Evolutionary conservation across 2,888 invertebrate species (phyloP).

Genomic region (Macrosiphum euphorbiae): DNA sequence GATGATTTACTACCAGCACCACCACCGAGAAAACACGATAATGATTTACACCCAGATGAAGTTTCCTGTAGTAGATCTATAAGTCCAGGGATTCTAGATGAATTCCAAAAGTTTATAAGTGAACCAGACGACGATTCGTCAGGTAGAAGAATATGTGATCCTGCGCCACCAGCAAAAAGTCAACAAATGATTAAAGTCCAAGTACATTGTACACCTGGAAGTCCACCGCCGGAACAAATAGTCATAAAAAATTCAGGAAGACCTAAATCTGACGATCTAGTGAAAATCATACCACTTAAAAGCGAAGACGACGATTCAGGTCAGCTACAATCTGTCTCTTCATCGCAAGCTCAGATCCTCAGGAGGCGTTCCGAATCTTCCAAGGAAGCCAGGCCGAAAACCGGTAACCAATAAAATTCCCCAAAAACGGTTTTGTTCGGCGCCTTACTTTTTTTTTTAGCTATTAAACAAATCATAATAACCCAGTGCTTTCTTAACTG

Average conservation of each 20-base stretch:
- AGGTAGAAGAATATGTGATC: constrained; percentile 46
- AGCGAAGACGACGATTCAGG: constrained; percentile 68
- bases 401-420: constrained; percentile 67
- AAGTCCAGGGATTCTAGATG: constrained; percentile 61
- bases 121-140: constrained; percentile 53
- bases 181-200: constrained; percentile 57
- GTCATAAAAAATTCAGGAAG: constrained; percentile 44
- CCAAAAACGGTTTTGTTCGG: constrained; percentile 63
- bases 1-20: constrained; percentile 54
- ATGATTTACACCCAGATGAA: constrained; percentile 46
- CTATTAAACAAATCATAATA: constrained; percentile 55
- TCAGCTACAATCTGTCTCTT: constrained; percentile 41
- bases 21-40: constrained; percentile 61
- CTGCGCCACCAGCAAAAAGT: constrained; percentile 49
- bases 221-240: constrained; percentile 14
- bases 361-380: constrained; percentile 78
- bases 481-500: constrained; percentile 64
- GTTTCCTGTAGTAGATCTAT: constrained; percentile 46
- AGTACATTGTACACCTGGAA: constrained; percentile 51
- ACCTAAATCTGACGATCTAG: constrained; percentile 65
- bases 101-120: constrained; percentile 60
- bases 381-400: constrained; percentile 73
- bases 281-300: constrained; percentile 68
- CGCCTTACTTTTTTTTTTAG: constrained; percentile 54
- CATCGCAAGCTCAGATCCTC: constrained; percentile 62